A percentile compares a stretch with the other conserved stretches of the same genome.
Conservation (phyloP, 35 echinoderm and acorn worm species). For the Acanthaster planci region DNA sequence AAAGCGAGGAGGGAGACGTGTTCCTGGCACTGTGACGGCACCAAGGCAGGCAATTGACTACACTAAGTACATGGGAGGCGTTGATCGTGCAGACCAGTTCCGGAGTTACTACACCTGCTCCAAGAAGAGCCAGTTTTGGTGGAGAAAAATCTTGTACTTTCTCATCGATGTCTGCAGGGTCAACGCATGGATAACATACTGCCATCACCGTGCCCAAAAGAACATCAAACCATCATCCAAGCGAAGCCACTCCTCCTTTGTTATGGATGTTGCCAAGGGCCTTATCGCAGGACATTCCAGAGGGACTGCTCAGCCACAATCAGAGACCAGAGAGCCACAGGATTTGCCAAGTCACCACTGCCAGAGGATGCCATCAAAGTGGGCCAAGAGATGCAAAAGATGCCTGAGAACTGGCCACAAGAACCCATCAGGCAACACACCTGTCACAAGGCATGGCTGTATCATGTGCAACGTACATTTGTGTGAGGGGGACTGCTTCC, state of each 20-base stretch:
- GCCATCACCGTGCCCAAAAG: background rate
- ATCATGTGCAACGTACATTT: conserved; percentile 28
- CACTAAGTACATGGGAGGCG: conserved; percentile 56
- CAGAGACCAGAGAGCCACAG: background rate
- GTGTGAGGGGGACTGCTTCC: conserved; percentile 35
- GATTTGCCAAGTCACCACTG: background rate
- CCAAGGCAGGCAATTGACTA: conserved; percentile 35
- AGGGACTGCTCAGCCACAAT: background rate
- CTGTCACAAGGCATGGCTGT: conserved; percentile 15
- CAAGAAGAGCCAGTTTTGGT: conserved; percentile 40
- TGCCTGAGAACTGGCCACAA: background rate
- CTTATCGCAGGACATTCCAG: conserved; percentile 15
- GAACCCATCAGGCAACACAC: background rate
- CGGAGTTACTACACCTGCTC: conserved; percentile 16
- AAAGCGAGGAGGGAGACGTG: background rate
- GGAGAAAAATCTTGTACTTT: conserved; percentile 48
- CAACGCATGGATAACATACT: conserved; percentile 43
- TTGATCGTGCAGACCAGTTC: conserved; percentile 57
- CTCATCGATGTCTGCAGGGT: conserved; percentile 36
- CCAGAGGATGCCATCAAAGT: background rate
- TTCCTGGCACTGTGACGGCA: background rate
- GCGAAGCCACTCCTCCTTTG: background rate
- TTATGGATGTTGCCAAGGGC: conserved; percentile 25
- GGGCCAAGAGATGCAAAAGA: background rate
- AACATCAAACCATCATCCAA: background rate